Conservation (phyloP, 2,113 vertebrate species). For the Platysteira castanea region DNA sequence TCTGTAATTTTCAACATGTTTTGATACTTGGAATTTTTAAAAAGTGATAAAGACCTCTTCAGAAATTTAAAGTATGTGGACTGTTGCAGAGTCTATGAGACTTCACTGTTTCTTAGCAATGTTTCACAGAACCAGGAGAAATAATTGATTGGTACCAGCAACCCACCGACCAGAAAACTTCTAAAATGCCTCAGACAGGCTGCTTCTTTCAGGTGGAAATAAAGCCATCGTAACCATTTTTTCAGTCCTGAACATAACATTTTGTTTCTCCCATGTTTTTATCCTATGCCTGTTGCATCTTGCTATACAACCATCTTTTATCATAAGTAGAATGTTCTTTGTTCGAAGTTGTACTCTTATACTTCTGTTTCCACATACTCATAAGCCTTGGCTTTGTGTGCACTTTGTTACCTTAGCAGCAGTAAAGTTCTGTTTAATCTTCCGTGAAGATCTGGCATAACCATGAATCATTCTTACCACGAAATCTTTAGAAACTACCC, state of each 20-base stretch:
- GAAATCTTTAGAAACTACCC: not conserved
- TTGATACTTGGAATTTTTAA: not conserved
- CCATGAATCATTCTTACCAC: not conserved
- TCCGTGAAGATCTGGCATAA: not conserved
- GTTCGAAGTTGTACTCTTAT: not conserved
- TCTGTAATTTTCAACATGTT: not conserved
- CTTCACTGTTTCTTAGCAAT: not conserved
- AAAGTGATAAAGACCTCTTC: not conserved
- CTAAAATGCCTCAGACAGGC: not conserved
- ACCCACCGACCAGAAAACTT: not conserved
- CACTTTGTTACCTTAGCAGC: slow-evolving; percentile 33
- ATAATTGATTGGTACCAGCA: not conserved
- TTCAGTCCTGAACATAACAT: not conserved
- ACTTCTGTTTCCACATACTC: not conserved
- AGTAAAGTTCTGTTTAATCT: slow-evolving; percentile 38
- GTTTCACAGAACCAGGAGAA: not conserved
- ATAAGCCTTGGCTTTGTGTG: not conserved
- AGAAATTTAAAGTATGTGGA: not conserved
- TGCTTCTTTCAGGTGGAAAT: not conserved
- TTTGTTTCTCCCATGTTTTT: not conserved
- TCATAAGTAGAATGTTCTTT: not conserved
- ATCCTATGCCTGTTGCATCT: not conserved
- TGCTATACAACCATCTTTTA: not conserved
- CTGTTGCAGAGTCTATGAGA: not conserved
- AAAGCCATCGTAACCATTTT: not conserved